Conservation (phyloP, 92 coral and sea anemone genomes). For the Paramuricea clavata region DNA sequence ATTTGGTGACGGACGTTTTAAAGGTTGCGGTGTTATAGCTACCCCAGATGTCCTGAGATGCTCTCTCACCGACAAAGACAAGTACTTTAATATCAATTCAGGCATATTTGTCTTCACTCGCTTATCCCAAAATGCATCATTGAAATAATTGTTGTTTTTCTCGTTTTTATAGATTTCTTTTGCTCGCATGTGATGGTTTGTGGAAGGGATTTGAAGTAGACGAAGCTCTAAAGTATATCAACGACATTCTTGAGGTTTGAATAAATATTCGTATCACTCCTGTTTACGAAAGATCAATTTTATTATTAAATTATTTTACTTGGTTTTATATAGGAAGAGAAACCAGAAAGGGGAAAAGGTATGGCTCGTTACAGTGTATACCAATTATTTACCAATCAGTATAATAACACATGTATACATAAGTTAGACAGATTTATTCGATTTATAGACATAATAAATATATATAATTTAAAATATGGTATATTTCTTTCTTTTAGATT, state of each 20-base stretch:
- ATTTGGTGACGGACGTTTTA: conserved; percentile 93
- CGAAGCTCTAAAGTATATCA: conserved; percentile 86
- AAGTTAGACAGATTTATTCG: no score
- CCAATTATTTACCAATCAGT: neutral
- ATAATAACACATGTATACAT: neutral
- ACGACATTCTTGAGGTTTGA: conserved; percentile 81
- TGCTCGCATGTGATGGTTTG: conserved; percentile 95
- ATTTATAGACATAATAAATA: no score
- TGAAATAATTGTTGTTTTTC: neutral
- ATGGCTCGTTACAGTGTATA: neutral
- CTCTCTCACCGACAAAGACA: conserved; percentile 87
- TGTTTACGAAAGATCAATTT: neutral
- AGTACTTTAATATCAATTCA: conserved; percentile 49
- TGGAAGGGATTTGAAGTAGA: conserved; percentile 98
- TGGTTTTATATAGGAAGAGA: neutral
- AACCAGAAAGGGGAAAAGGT: neutral
- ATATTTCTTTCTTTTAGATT: conserved; percentile 42
- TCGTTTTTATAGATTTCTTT: conserved; percentile 71
- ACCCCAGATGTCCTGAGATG: conserved; percentile 96
- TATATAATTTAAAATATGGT: no score
- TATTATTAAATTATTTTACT: neutral
- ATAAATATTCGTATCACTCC: neutral
- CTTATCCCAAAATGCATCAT: neutral
- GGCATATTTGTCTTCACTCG: neutral
- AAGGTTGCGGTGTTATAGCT: conserved; percentile 93